phyloP scores from a whole-genome alignment of 2,797 vertebrate genomes.

The Spizella passerina region DNA sequence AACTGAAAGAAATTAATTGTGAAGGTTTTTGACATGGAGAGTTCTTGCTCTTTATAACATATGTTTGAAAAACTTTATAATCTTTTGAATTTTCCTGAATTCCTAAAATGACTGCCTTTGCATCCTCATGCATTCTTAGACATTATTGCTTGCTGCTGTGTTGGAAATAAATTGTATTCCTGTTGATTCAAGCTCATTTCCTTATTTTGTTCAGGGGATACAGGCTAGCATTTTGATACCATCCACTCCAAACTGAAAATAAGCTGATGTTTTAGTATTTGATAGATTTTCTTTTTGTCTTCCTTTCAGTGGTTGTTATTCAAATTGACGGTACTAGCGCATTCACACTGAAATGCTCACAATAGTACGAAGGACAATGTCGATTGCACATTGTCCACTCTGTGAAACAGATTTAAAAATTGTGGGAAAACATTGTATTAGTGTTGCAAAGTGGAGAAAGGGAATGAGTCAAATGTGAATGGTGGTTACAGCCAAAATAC shows the following conservation, averaged over 20 bases:
- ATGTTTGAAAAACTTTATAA: background rate
- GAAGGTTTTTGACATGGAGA: background rate
- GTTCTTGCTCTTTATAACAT: background rate
- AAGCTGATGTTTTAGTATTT: background rate
- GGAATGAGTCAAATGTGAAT: background rate
- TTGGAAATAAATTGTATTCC: background rate
- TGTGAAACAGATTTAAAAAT: background rate
- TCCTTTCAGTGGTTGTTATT: background rate
- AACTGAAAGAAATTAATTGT: background rate
- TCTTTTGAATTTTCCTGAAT: background rate
- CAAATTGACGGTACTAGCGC: background rate
- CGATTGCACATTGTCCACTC: background rate
- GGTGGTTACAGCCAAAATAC: background rate
- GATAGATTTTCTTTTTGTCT: background rate
- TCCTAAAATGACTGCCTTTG: background rate
- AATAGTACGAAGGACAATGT: background rate
- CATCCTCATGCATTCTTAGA: background rate
- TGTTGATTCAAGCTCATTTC: background rate
- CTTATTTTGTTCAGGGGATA: background rate
- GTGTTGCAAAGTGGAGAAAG: background rate
- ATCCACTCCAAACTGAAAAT: background rate
- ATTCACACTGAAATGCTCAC: background rate
- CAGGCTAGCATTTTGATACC: background rate
- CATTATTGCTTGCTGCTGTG: background rate
- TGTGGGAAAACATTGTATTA: background rate